Conservation (phyloP, 1,140 invertebrate genomes). For the Lepidurus arcticus region DNA sequence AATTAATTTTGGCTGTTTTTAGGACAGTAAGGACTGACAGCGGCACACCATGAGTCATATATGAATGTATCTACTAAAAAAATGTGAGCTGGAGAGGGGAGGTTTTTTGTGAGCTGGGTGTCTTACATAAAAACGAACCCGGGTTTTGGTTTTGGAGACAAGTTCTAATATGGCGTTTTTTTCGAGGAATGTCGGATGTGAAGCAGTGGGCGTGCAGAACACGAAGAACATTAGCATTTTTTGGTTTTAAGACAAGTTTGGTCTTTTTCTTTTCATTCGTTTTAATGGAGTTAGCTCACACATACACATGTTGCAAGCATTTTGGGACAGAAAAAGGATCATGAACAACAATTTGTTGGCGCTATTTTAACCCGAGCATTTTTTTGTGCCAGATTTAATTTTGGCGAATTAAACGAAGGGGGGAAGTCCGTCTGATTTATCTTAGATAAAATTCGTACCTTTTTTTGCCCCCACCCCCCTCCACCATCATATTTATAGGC, state of each 20-base stretch:
- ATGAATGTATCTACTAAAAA: not conserved
- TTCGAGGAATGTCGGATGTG: not conserved
- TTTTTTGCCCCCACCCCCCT: not conserved
- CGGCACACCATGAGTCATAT: constrained; percentile 3
- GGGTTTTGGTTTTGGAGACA: not conserved
- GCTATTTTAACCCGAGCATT: not conserved
- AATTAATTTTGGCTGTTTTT: not conserved
- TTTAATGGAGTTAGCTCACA: constrained; percentile 12
- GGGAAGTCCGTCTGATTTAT: not conserved
- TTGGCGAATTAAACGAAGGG: not conserved
- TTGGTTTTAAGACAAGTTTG: not conserved
- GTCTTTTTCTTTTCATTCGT: not conserved
- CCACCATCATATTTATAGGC: not conserved
- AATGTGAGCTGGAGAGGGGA: not conserved
- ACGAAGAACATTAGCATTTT: not conserved
- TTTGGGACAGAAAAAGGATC: not conserved
- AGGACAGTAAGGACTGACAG: constrained; percentile 1
- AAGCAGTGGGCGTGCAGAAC: not conserved
- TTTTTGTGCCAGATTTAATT: not conserved
- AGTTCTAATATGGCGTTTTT: not conserved
- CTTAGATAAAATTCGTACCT: not conserved
- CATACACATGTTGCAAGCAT: not conserved
- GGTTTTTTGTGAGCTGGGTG: not conserved
- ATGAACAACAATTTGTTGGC: constrained; percentile 12
- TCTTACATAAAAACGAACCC: not conserved